Percentiles rank a stretch among this genome's conserved stretches.
These are phyloP conservation scores for Amblyopsis hoosieri DNA, from an alignment of 2,797 vertebrate species.

Conservation along the genomic window DNA sequence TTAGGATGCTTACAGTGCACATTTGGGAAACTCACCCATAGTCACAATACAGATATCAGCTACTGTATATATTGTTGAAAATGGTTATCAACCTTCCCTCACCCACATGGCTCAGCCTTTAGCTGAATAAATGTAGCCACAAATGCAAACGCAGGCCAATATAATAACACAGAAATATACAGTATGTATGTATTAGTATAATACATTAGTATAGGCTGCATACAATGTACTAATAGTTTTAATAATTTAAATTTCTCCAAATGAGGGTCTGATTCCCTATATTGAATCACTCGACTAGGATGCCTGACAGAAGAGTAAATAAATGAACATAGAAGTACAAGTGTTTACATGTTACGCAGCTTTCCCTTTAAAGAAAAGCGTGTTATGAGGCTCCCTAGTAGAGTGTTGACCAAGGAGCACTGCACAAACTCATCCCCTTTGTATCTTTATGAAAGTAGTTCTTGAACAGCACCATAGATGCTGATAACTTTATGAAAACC, in stretches of 20 bases:
- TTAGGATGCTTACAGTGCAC: slow-evolving; percentile 6
- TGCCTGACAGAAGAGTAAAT: not conserved
- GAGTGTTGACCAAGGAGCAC: slow-evolving; percentile 45
- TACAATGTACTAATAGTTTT: too few relatives aligned
- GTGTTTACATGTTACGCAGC: slow-evolving; percentile 66
- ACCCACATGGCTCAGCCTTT: too few relatives aligned
- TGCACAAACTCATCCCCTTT: slow-evolving; percentile 30
- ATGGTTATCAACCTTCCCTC: too few relatives aligned
- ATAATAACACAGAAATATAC: too few relatives aligned
- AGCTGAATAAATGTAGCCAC: too few relatives aligned
- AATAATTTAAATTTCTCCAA: too few relatives aligned
- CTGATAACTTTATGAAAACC: slow-evolving; percentile 39
- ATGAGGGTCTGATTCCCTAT: too few relatives aligned
- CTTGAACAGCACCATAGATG: slow-evolving; percentile 31
- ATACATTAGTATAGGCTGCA: too few relatives aligned
- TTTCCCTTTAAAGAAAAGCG: slow-evolving; percentile 73
- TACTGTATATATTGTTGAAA: slow-evolving; percentile 3
- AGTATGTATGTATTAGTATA: too few relatives aligned
- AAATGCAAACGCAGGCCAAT: too few relatives aligned
- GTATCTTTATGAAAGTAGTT: slow-evolving; percentile 23
- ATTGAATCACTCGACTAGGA: too few relatives aligned
- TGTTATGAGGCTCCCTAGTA: slow-evolving; percentile 21
- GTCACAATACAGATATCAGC: slow-evolving; percentile 23
- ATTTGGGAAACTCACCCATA: slow-evolving; percentile 18
- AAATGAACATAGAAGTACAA: not conserved